Percentiles rank a stretch among this genome's conserved stretches.
phyloP scores from a whole-genome alignment of 2,797 vertebrate genomes.

The Sebastiscus tertius region DNA sequence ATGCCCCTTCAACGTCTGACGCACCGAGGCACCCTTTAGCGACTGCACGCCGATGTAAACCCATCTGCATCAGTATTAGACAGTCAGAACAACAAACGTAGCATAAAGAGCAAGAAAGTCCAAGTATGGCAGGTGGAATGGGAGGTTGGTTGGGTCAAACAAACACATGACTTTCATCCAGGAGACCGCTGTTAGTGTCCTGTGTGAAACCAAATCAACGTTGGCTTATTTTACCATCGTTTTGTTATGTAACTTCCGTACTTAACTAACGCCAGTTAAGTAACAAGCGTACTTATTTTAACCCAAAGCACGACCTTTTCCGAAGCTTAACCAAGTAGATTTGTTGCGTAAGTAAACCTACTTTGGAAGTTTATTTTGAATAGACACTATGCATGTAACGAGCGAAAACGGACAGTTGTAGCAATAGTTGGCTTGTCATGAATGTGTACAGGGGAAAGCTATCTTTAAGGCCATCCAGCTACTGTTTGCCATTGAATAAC shows the following conservation, averaged over 20 bases:
- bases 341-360: neutral
- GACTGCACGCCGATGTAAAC: accelerated
- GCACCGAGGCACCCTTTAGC: too few relatives aligned
- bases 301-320: neutral
- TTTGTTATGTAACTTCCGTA: neutral
- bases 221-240: neutral
- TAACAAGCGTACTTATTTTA: neutral
- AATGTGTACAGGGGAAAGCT: too few relatives aligned
- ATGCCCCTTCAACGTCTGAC: too few relatives aligned
- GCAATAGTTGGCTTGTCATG: neutral
- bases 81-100: neutral
- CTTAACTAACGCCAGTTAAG: neutral
- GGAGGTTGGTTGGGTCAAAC: neutral
- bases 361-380: neutral
- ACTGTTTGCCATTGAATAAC: neutral
- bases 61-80: neutral
- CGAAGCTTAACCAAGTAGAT: neutral
- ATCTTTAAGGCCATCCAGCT: neutral
- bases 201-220: neutral
- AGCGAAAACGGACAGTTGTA: neutral
- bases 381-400: too few relatives aligned
- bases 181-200: too few relatives aligned
- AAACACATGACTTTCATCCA: neutral
- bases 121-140: too few relatives aligned
- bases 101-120: neutral